Conservation (phyloP, 1,140 invertebrate genomes). For the Oreohelix idahoensis region DNA sequence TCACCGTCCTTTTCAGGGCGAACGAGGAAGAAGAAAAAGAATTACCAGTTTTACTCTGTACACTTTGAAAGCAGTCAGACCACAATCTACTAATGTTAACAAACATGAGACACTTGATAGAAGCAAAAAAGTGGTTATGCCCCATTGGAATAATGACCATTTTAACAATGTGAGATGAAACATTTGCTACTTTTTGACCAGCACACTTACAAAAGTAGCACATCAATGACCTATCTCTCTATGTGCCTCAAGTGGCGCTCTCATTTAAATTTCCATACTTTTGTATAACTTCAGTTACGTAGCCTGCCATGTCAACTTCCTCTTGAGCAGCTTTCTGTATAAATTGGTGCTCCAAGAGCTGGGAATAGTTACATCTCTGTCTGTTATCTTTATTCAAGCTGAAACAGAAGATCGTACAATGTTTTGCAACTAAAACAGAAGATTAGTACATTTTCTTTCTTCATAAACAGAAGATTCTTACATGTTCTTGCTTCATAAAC, state of each 20-base stretch:
- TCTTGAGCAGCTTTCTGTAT: slow-evolving; percentile 84
- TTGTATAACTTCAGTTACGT: slow-evolving; percentile 80
- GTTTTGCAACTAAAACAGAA: background rate
- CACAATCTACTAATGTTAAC: too few relatives aligned
- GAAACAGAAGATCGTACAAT: slow-evolving; percentile 35
- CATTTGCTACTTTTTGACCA: background rate
- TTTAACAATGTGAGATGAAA: background rate
- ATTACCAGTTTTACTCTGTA: too few relatives aligned
- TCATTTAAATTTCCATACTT: slow-evolving; percentile 50
- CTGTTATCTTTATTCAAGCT: slow-evolving; percentile 92
- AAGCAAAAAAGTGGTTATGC: background rate
- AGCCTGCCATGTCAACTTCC: slow-evolving; percentile 86
- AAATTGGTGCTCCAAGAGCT: slow-evolving; percentile 90
- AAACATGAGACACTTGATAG: too few relatives aligned
- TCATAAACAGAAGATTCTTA: too few relatives aligned
- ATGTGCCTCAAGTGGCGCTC: slow-evolving; percentile 11
- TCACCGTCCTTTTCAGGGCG: too few relatives aligned
- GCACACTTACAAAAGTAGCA: background rate
- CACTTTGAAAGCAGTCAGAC: too few relatives aligned
- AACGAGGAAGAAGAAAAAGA: too few relatives aligned
- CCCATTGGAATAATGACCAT: background rate
- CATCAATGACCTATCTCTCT: background rate
- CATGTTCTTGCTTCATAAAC: too few relatives aligned
- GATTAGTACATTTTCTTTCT: too few relatives aligned
- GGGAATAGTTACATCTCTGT: slow-evolving; percentile 91